phyloP scores from a whole-genome alignment of 2,888 invertebrate species.

The Gasteruption jaculator region DNA sequence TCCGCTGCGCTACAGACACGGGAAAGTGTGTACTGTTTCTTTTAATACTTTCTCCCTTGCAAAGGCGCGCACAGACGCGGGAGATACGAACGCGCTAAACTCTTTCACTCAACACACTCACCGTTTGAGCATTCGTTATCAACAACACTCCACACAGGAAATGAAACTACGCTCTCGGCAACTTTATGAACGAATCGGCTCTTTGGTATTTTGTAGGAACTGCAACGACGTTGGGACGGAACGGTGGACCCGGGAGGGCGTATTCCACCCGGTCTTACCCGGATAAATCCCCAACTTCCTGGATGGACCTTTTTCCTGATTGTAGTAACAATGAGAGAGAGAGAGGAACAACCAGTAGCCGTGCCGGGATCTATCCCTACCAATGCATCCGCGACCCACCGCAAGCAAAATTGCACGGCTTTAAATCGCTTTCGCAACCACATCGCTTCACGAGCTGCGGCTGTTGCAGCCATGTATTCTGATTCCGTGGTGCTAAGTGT shows the following conservation, averaged over 20 bases:
- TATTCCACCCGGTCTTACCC: conserved; percentile 1
- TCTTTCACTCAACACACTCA: conserved; percentile 8
- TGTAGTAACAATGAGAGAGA: conserved; percentile 25
- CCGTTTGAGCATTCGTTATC: conserved; percentile 8
- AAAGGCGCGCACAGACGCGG: not conserved
- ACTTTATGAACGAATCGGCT: conserved; percentile 14
- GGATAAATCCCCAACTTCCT: conserved; percentile 23
- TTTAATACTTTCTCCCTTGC: not conserved
- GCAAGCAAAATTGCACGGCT: too few species aligned
- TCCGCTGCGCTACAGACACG: not conserved
- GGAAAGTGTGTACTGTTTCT: too few species aligned
- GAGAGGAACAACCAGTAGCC: conserved; percentile 7
- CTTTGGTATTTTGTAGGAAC: conserved; percentile 11
- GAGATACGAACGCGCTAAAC: conserved; percentile 1
- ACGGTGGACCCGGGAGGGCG: too few species aligned
- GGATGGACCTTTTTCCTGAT: conserved; percentile 25
- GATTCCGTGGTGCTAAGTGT: conserved; percentile 26
- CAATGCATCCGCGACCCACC: too few species aligned
- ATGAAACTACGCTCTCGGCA: conserved; percentile 11
- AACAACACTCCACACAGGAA: conserved; percentile 3
- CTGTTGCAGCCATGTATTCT: conserved; percentile 26
- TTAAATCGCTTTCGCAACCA: conserved; percentile 22
- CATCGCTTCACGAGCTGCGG: conserved; percentile 22
- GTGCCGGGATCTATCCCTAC: too few species aligned
- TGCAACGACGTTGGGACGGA: conserved; percentile 10